phyloP scores from a whole-genome alignment of 2,113 vertebrate species.

The Melanostigma gelatinosum region DNA sequence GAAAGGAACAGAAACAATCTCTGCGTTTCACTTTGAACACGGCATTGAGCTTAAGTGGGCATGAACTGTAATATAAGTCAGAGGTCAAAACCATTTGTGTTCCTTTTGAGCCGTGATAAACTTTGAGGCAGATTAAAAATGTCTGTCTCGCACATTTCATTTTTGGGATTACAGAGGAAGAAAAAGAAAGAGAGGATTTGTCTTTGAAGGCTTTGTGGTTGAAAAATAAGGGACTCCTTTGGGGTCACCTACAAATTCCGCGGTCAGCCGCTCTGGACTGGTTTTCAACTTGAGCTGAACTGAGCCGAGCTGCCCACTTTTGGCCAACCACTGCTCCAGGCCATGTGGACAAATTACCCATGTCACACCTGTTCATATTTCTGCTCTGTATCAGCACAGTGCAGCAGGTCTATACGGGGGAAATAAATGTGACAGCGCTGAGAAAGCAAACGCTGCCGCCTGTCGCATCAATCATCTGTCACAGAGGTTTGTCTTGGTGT shows the following conservation, averaged over 20 bases:
- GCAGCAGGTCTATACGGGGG: constrained; percentile 56
- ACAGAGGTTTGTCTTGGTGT: constrained; percentile 15
- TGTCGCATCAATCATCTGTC: constrained; percentile 63
- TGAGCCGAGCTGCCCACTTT: constrained; percentile 49
- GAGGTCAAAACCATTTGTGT: constrained; percentile 11
- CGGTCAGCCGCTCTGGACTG: constrained; percentile 40
- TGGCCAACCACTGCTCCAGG: constrained; percentile 34
- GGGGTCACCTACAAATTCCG: constrained; percentile 30
- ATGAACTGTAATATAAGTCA: neutral
- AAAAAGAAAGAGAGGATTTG: neutral
- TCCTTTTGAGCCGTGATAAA: neutral
- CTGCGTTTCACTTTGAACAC: neutral
- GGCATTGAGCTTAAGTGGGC: neutral
- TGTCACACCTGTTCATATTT: constrained; percentile 65
- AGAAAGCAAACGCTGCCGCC: constrained; percentile 32
- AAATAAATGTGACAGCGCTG: constrained; percentile 59
- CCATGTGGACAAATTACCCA: constrained; percentile 68
- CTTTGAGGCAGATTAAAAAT: neutral
- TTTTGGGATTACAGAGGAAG: neutral
- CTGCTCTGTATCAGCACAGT: constrained; percentile 67
- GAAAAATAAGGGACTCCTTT: constrained; percentile 36
- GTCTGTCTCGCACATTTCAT: neutral
- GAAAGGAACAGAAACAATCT: neutral
- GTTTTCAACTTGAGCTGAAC: constrained; percentile 54
- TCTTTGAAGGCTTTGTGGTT: constrained; percentile 36